Evolutionary conservation across 2,797 vertebrate species (phyloP).

Genomic region (Clarias laeviceps): DNA sequence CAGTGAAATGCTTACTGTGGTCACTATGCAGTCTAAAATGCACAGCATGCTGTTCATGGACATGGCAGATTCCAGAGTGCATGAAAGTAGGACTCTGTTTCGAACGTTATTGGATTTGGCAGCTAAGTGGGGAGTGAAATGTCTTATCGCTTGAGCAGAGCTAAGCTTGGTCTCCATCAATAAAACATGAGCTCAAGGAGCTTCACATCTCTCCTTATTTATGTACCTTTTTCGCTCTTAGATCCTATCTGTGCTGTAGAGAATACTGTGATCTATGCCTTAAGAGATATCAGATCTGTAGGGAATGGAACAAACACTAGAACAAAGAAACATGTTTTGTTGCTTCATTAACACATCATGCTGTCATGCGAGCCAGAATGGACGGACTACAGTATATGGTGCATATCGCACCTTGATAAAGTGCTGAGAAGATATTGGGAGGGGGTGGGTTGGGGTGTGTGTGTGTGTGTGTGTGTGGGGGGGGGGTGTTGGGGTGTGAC

Average conservation of each 20-base stretch:
- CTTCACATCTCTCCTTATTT: conserved; percentile 26
- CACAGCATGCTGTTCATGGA: not conserved
- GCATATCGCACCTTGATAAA: conserved; percentile 12
- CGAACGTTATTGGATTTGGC: conserved; percentile 39
- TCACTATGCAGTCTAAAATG: not conserved
- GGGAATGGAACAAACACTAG: conserved; percentile 17
- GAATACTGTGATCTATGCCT: conserved; percentile 42
- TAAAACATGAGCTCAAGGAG: conserved; percentile 56
- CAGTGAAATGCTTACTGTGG: not conserved
- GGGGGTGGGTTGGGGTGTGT: not conserved
- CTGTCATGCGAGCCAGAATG: not conserved
- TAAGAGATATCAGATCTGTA: conserved; percentile 55
- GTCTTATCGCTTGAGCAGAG: conserved; percentile 30
- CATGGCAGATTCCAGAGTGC: not conserved
- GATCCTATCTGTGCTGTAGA: conserved; percentile 51
- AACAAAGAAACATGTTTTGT: not conserved
- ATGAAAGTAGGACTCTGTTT: conserved; percentile 18
- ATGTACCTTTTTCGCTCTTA: conserved; percentile 35
- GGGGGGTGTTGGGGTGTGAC: no score
- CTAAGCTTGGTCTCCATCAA: conserved; percentile 49
- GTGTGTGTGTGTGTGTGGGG: no score
- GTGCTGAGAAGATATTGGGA: conserved; percentile 40
- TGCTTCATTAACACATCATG: conserved; percentile 10
- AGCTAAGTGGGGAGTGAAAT: conserved; percentile 35
- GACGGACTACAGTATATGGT: not conserved